Percentiles rank a stretch among this genome's conserved stretches.
phyloP scores from a whole-genome alignment of 2,797 vertebrate species.

The Acrocephalus scirpaceus region DNA sequence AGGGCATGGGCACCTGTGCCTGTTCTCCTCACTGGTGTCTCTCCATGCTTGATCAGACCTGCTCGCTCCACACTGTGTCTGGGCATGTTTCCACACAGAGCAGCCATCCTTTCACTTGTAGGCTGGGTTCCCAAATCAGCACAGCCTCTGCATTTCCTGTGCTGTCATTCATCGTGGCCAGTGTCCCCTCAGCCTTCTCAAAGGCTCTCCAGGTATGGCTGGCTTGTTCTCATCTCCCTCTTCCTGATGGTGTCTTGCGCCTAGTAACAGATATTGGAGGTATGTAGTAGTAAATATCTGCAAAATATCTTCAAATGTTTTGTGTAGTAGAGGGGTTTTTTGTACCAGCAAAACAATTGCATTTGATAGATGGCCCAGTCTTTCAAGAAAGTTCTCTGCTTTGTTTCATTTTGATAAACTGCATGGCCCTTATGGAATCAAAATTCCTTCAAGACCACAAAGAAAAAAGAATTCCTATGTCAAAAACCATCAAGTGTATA shows the following conservation, averaged over 20 bases:
- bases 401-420: background rate
- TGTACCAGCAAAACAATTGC: background rate
- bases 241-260: background rate
- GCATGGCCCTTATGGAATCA: background rate
- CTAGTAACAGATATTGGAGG: background rate
- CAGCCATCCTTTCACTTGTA: background rate
- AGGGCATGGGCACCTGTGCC: too few relatives aligned
- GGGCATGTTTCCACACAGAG: fast-evolving
- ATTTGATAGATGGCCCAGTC: background rate
- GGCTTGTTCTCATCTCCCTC: background rate
- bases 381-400: background rate
- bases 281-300: background rate
- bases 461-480: background rate
- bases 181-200: background rate
- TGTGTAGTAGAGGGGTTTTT: fast-evolving
- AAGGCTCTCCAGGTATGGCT: background rate
- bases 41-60: background rate
- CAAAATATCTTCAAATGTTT: background rate
- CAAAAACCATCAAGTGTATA: background rate
- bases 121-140: background rate
- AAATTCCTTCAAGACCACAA: background rate
- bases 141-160: background rate
- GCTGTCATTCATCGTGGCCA: fast-evolving
- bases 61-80: fast-evolving
- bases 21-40: background rate